Evolutionary conservation across 2,888 invertebrate species (phyloP), one percentile per base, ranked within the genome.

Genomic region (Priocnemis perturbator): DNA sequence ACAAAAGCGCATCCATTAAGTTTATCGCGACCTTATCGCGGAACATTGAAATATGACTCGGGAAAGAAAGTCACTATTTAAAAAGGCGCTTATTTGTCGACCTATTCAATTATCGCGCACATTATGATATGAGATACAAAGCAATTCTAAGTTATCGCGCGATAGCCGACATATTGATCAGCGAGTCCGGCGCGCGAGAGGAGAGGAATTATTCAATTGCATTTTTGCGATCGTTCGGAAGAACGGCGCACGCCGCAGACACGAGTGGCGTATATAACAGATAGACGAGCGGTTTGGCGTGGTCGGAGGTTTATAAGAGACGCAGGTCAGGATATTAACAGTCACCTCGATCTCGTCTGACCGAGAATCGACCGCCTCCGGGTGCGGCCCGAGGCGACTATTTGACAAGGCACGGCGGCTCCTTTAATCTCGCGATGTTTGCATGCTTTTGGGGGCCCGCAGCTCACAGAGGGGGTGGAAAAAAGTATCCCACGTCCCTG

Each of bases 391-490:
- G 63, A 20, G 74, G 78, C 69, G 64, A 77, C 73, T 72, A 66
- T 68, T 73, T 70, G 68, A 69, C 63, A 58, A 45, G 61, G 70
- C 1, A 37, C 37, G 37, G 77, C 83, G 82, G 83, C 83, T 85
- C 83, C 84, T 88, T 88, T 88, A 89, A 88, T 89, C 89, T 88
- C 83, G 84, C 76, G 81, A 82, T 89, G 88, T 88, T 88, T 89
- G 88, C 88, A 88, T 87, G 87, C 84, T 82, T 78, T 83, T 69
- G 37, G 7, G 14, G 74, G 63, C 50, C 60, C 69, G 79, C 80
- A 75, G 67, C 69, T 65, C 68, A 78, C 68, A 71, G 30, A 61
- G 55, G n/a, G 19, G 21, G 56, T 55, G 67, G 60, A 52, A 52
- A 56, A 67, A 70, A 67, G 78, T 17, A 48, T 59, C 19, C 45